Conservation (phyloP, 2,113 vertebrate species). For the Carassius gibelio region DNA sequence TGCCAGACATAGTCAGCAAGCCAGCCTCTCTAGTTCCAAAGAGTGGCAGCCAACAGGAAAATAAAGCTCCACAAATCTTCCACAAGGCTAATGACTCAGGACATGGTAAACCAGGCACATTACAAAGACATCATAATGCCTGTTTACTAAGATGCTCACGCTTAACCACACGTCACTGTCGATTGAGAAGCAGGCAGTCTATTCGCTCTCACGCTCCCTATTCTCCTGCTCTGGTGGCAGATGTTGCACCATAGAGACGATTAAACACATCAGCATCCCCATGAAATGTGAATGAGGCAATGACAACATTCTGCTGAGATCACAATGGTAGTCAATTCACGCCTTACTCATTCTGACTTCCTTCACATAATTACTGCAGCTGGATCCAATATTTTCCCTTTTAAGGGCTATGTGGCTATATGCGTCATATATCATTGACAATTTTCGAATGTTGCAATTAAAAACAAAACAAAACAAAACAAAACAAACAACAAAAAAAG, state of each 20-base stretch:
- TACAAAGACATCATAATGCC: constrained; percentile 66
- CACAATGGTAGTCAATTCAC: constrained; percentile 33
- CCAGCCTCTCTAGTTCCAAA: constrained; percentile 41
- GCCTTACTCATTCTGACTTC: constrained; percentile 23
- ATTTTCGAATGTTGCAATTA: neutral
- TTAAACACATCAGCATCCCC: constrained; percentile 62
- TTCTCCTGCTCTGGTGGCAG: constrained; percentile 59
- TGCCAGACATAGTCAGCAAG: constrained; percentile 12
- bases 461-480: neutral
- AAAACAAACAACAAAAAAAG: neutral
- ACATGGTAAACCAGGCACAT: constrained; percentile 68
- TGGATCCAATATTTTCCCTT: constrained; percentile 19
- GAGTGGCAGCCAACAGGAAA: constrained; percentile 61
- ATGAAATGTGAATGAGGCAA: constrained; percentile 66
- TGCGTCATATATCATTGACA: neutral
- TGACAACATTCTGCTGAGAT: constrained; percentile 57
- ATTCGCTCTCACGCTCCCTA: constrained; percentile 45
- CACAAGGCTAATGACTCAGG: constrained; percentile 62
- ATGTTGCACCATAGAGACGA: constrained; percentile 68
- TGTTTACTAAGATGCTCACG: constrained; percentile 60
- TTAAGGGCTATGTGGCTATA: neutral
- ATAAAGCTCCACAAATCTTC: constrained; percentile 60
- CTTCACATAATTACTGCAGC: constrained; percentile 28
- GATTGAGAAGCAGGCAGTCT: constrained; percentile 67
- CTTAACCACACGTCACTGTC: constrained; percentile 69